Percentiles rank a stretch among this genome's conserved stretches.
phyloP scores from a whole-genome alignment of 2,888 invertebrate species.

The Ophonus ardosiacus region DNA sequence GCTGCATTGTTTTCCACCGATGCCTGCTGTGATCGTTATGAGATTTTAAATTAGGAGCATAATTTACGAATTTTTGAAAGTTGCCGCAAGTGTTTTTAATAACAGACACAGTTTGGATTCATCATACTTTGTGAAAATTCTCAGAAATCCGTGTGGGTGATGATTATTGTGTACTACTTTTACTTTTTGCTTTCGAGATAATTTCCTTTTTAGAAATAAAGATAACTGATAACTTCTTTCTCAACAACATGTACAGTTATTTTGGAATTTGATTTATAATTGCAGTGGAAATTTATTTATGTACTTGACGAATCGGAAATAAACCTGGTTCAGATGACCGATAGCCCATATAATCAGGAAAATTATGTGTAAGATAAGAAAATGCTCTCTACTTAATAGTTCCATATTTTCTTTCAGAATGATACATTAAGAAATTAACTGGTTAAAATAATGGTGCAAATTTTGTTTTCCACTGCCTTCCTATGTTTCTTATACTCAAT shows the following conservation, averaged over 20 bases:
- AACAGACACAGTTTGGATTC: not conserved
- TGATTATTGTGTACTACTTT: not conserved
- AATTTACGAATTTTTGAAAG: conserved; percentile 42
- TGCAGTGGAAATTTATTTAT: too few relatives aligned
- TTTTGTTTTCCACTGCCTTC: too few relatives aligned
- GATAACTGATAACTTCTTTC: not conserved
- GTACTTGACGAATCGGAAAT: too few relatives aligned
- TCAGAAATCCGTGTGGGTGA: conserved; percentile 8
- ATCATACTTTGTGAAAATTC: not conserved
- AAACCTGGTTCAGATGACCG: too few relatives aligned
- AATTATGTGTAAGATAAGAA: too few relatives aligned
- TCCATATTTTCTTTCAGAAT: too few relatives aligned
- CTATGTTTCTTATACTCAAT: too few relatives aligned
- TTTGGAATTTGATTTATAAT: too few relatives aligned
- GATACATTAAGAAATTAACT: too few relatives aligned
- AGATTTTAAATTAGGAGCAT: conserved; percentile 49
- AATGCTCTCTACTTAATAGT: too few relatives aligned
- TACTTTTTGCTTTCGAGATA: not conserved
- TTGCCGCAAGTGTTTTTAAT: conserved; percentile 24
- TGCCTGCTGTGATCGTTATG: conserved; percentile 54
- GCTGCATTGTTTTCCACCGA: conserved; percentile 45
- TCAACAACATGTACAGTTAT: not conserved
- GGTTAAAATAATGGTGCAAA: too few relatives aligned
- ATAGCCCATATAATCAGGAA: too few relatives aligned
- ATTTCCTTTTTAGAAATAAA: not conserved